Evolutionary conservation across 2,797 vertebrate genomes (phyloP).

Genomic region (Glossophaga mutica): DNA sequence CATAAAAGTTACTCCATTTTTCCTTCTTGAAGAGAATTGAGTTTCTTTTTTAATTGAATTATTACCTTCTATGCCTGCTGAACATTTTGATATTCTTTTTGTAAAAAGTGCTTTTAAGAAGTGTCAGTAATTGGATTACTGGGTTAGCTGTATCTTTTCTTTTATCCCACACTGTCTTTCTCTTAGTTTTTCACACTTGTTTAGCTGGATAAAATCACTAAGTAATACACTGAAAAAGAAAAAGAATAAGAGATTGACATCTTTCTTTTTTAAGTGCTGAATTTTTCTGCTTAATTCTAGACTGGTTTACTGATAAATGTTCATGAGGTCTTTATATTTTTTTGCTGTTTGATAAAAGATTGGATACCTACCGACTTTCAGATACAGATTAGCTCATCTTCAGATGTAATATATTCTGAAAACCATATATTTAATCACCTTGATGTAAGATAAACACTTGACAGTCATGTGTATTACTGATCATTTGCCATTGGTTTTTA

Average conservation of each 20-base stretch:
- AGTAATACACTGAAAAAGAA: background rate
- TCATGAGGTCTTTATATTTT: background rate
- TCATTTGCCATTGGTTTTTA: background rate
- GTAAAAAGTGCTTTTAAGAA: background rate
- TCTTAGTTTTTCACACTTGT: background rate
- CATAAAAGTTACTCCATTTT: background rate
- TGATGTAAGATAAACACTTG: background rate
- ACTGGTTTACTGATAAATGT: background rate
- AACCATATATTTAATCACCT: background rate
- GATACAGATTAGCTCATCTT: background rate
- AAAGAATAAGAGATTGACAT: background rate
- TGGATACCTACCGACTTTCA: background rate
- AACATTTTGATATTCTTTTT: background rate
- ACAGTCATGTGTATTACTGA: background rate
- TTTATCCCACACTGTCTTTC: background rate
- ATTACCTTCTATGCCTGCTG: background rate
- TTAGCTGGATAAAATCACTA: background rate
- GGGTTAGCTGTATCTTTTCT: background rate
- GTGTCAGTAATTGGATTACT: background rate
- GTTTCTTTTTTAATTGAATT: slow-evolving; percentile 1
- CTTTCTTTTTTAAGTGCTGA: background rate
- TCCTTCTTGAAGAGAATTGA: background rate
- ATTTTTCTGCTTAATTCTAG: slow-evolving; percentile 32
- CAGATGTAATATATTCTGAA: slow-evolving; percentile 14
- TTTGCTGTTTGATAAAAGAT: background rate